Percentiles rank a stretch among this genome's conserved stretches.
Evolutionary conservation across 64 coral and sea anemone genomes (phyloP).

Genomic region (Catalaphyllia jardinei): DNA sequence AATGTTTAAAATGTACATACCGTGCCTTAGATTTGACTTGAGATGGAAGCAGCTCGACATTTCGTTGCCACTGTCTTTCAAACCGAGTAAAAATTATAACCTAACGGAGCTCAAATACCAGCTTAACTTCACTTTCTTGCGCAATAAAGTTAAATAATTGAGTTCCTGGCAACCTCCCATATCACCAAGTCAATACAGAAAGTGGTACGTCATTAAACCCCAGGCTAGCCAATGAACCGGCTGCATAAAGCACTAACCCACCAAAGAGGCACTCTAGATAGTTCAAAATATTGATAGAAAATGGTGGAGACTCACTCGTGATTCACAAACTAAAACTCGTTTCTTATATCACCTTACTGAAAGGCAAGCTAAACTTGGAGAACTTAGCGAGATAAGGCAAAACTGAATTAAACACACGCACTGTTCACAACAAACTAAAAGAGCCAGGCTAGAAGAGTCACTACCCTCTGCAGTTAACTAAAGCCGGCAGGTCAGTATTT

Average conservation of each 20-base stretch:
- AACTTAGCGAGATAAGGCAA: no score
- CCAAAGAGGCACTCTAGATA: background rate
- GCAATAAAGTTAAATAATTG: background rate
- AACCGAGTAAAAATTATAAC: background rate
- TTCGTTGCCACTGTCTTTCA: background rate
- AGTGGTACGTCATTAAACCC: conserved; percentile 1
- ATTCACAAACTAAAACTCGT: no score
- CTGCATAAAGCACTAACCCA: background rate
- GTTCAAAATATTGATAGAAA: background rate
- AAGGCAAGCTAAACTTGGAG: no score
- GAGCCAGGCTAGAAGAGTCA: no score
- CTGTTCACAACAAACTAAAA: no score
- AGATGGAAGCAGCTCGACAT: background rate
- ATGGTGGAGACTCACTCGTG: no score
- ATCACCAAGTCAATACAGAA: conserved; percentile 18
- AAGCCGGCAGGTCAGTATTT: no score
- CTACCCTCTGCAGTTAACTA: no score
- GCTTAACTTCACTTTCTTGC: background rate
- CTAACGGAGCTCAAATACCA: background rate
- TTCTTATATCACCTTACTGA: no score
- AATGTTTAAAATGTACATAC: background rate
- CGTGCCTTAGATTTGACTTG: background rate
- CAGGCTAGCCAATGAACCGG: background rate
- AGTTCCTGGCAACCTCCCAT: conserved; percentile 41
- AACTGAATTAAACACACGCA: no score